Conservation (phyloP, 1,140 invertebrate species). For the Diachasma alloeum region DNA sequence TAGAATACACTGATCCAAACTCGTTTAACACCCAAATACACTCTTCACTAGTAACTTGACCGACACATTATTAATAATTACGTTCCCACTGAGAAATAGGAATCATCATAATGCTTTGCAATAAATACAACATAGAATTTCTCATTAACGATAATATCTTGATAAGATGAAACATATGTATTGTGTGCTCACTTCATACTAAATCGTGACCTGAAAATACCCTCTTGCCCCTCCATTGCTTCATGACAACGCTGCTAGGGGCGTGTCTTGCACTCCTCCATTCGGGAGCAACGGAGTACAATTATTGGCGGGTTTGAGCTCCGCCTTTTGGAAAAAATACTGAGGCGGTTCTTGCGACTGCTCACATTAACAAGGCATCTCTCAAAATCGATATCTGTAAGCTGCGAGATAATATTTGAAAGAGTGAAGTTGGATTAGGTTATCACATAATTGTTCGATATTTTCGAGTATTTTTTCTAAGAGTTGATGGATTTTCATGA, state of each 20-base stretch:
- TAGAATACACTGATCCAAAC: neutral
- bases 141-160: neutral
- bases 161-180: constrained; percentile 1
- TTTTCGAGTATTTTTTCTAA: too few relatives aligned
- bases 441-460: too few relatives aligned
- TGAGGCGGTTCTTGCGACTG: neutral
- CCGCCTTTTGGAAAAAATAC: neutral
- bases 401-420: neutral
- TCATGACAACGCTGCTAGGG: neutral
- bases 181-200: neutral
- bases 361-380: constrained; percentile 13
- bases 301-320: neutral
- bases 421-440: neutral
- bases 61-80: neutral
- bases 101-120: neutral
- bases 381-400: neutral
- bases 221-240: neutral
- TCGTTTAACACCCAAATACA: neutral
- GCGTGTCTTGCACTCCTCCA: neutral
- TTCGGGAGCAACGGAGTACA: neutral
- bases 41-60: too few relatives aligned
- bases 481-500: too few relatives aligned
- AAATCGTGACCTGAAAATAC: neutral
- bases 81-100: too few relatives aligned
- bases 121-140: too few relatives aligned